A percentile compares a stretch with the other conserved stretches of the same genome.
These are phyloP conservation scores for Epinephelus awoara DNA, from an alignment of 2,797 vertebrate species.

Conservation along the genomic window DNA sequence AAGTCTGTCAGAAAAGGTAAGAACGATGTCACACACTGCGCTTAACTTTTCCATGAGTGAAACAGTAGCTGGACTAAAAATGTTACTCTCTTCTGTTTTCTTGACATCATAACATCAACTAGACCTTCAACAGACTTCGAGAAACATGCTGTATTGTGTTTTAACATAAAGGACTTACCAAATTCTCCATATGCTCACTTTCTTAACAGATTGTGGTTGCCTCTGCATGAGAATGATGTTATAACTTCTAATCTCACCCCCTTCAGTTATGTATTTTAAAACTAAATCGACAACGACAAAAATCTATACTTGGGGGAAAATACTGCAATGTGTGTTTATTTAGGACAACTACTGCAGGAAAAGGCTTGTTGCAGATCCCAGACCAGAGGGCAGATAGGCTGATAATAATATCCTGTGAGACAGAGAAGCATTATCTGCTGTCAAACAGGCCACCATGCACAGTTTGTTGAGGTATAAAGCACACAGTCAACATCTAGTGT, in stretches of 20 bases:
- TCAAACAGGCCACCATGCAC: not conserved
- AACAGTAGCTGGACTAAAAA: not conserved
- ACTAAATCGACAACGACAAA: not conserved
- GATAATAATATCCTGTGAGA: constrained; percentile 22
- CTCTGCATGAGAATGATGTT: not conserved
- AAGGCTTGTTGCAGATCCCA: constrained; percentile 3
- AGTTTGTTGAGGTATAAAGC: not conserved
- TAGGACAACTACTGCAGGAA: not conserved
- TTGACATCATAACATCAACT: not conserved
- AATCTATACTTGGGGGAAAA: not conserved
- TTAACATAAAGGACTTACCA: not conserved
- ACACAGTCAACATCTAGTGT: not conserved
- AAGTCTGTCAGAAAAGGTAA: not conserved
- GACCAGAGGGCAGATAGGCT: constrained; percentile 9
- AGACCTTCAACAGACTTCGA: not conserved
- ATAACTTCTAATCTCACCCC: not conserved
- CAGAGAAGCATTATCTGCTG: not conserved
- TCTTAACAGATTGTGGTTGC: not conserved
- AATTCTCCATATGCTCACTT: not conserved
- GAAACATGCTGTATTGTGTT: not conserved
- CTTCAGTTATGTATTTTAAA: constrained; percentile 8
- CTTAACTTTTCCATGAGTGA: not conserved
- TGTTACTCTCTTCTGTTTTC: not conserved
- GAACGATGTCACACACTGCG: not conserved
- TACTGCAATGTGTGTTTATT: not conserved